Percentiles rank a stretch among this genome's conserved stretches.
Conservation (phyloP, 1,140 invertebrate species). For the Drosophila albomicans region DNA sequence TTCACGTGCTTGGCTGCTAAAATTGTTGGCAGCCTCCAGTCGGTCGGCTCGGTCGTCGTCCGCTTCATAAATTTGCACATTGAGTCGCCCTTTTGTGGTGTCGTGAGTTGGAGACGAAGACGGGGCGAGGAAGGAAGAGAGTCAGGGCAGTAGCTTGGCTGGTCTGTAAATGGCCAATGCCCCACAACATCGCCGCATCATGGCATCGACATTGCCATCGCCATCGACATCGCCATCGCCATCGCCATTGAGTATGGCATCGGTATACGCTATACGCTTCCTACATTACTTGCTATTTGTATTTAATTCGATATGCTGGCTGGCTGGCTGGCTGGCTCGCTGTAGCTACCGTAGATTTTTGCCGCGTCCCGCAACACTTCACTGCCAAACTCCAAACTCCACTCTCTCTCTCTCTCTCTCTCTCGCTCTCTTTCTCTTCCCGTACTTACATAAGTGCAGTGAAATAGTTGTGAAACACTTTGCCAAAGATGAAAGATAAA, state of each 20-base stretch:
- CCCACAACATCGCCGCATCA: slow-evolving; percentile 1
- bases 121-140: neutral
- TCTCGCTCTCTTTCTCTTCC: neutral
- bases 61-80: slow-evolving; percentile 79
- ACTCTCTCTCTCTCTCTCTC: neutral
- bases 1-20: slow-evolving; percentile 80
- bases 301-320: slow-evolving; percentile 77
- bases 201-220: slow-evolving; percentile 3
- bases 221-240: slow-evolving; percentile 8
- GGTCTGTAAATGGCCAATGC: neutral
- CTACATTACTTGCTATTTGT: slow-evolving; percentile 69
- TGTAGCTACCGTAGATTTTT: slow-evolving; percentile 68
- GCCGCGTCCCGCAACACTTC: slow-evolving; percentile 12
- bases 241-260: neutral
- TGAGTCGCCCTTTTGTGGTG: slow-evolving; percentile 59
- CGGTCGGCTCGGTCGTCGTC: slow-evolving; percentile 57
- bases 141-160: neutral
- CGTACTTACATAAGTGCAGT: slow-evolving; percentile 70
- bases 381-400: neutral
- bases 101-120: no score
- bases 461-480: slow-evolving; percentile 82
- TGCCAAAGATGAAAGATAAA: slow-evolving; percentile 83
- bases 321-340: slow-evolving; percentile 13
- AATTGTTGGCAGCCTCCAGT: slow-evolving; percentile 65
- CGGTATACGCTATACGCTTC: slow-evolving; percentile 29